A percentile compares a stretch with the other conserved stretches of the same genome.
Conservation (phyloP, 2,113 vertebrate species). For the Etheostoma spectabile region DNA sequence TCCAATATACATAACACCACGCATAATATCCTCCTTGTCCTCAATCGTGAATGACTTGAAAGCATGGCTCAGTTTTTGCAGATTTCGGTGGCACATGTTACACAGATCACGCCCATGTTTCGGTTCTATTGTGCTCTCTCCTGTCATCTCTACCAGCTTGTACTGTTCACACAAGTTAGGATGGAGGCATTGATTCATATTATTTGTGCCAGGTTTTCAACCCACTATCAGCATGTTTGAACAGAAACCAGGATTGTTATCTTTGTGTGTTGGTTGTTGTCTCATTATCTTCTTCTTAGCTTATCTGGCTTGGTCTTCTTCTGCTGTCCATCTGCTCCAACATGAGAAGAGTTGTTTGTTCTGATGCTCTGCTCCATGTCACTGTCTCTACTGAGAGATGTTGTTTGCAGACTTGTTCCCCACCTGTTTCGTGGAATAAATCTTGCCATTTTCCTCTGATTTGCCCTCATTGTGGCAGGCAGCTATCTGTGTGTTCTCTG, state of each 20-base stretch:
- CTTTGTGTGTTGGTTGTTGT: slow-evolving; percentile 20
- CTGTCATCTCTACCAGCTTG: slow-evolving; percentile 15
- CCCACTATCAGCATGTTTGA: slow-evolving; percentile 61
- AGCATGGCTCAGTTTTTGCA: background rate
- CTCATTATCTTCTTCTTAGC: slow-evolving; percentile 38
- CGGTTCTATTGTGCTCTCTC: background rate
- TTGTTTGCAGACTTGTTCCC: slow-evolving; percentile 10
- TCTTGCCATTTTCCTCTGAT: background rate
- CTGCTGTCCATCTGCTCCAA: slow-evolving; percentile 43
- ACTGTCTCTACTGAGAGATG: background rate
- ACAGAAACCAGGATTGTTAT: slow-evolving; percentile 31
- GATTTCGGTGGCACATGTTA: background rate
- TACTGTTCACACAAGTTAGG: slow-evolving; percentile 1
- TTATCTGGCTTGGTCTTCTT: slow-evolving; percentile 27
- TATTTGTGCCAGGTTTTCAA: slow-evolving; percentile 52
- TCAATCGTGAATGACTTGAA: background rate
- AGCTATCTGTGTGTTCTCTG: background rate
- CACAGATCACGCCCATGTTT: background rate
- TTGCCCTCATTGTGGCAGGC: background rate
- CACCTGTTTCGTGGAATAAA: slow-evolving; percentile 17
- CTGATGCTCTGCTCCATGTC: background rate
- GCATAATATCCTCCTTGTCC: background rate
- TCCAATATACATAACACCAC: background rate
- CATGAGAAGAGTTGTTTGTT: slow-evolving; percentile 39
- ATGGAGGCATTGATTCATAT: slow-evolving; percentile 15